A percentile compares a stretch with the other conserved stretches of the same genome.
Conservation (phyloP, 2,888 invertebrate genomes). For the Sinopyrophorus schimmeli region DNA sequence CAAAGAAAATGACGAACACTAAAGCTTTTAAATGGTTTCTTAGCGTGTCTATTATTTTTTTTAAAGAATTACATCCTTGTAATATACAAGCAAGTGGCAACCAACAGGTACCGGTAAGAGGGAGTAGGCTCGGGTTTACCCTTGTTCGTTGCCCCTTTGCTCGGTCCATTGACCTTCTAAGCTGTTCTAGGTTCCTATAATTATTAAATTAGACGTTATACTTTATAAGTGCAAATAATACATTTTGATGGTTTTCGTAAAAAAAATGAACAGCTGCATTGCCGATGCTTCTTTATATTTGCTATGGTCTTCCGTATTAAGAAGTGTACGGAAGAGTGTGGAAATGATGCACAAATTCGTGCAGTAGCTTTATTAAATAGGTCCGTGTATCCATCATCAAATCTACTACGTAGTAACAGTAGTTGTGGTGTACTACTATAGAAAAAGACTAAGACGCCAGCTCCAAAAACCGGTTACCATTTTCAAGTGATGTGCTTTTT, state of each 20-base stretch:
- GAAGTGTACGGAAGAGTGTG: slow-evolving; percentile 17
- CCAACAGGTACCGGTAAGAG: slow-evolving; percentile 39
- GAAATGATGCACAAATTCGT: slow-evolving; percentile 20
- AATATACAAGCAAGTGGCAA: slow-evolving; percentile 37
- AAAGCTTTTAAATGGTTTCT: slow-evolving; percentile 19
- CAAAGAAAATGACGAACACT: slow-evolving; percentile 12
- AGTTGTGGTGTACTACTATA: slow-evolving; percentile 53
- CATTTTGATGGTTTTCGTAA: slow-evolving; percentile 9
- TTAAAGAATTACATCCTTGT: slow-evolving; percentile 33
- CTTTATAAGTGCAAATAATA: slow-evolving; percentile 34
- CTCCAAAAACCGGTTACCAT: slow-evolving; percentile 52
- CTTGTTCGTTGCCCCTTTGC: slow-evolving; percentile 43
- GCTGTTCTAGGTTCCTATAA: slow-evolving; percentile 41
- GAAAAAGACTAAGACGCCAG: slow-evolving; percentile 48
- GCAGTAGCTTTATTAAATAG: slow-evolving; percentile 22
- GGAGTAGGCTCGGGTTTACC: slow-evolving; percentile 39
- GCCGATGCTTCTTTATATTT: slow-evolving; percentile 3
- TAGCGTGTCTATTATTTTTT: slow-evolving; percentile 27
- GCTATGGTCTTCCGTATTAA: slow-evolving; percentile 6
- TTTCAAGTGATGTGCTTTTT: slow-evolving; percentile 56
- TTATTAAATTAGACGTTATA: slow-evolving; percentile 36
- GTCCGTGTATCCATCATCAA: slow-evolving; percentile 45
- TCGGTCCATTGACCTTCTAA: slow-evolving; percentile 44
- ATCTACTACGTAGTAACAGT: slow-evolving; percentile 53
- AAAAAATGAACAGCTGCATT: not conserved